Percentiles rank a stretch among this genome's conserved stretches.
Conservation (phyloP, 2,888 invertebrate species). For the Lampropteryx suffumata region DNA sequence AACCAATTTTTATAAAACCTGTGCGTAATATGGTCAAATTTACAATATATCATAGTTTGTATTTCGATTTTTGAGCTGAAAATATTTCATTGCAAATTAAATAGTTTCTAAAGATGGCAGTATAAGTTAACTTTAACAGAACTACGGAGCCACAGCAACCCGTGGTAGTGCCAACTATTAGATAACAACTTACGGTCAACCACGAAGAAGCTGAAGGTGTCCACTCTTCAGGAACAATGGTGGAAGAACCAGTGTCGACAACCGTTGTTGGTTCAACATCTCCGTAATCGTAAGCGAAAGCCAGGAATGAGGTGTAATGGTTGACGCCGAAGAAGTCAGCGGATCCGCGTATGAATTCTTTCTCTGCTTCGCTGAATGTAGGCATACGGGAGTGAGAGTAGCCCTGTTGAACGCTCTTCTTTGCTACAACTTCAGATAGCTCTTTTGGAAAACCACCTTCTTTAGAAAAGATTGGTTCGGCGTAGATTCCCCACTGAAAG, state of each 20-base stretch:
- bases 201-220: constrained; percentile 48
- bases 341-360: constrained; percentile 50
- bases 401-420: constrained; percentile 70
- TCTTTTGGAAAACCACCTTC: constrained; percentile 79
- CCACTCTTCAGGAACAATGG: constrained; percentile 48
- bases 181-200: constrained; percentile 48
- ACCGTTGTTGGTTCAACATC: constrained; percentile 30
- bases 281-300: constrained; percentile 40
- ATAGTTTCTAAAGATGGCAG: too few relatives aligned
- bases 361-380: constrained; percentile 67
- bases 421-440: constrained; percentile 64
- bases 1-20: too few relatives aligned
- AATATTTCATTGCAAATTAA: too few relatives aligned
- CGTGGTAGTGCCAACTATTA: too few relatives aligned
- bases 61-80: too few relatives aligned
- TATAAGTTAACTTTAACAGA: too few relatives aligned
- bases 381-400: constrained; percentile 68
- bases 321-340: constrained; percentile 83
- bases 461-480: constrained; percentile 73
- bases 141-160: too few relatives aligned
- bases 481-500: constrained; percentile 68
- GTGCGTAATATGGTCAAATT: too few relatives aligned
- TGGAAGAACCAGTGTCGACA: constrained; percentile 47
- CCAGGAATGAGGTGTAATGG: constrained; percentile 81
- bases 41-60: too few relatives aligned